Conservation (phyloP, 1,140 invertebrate genomes). For the Drosophila elegans region DNA sequence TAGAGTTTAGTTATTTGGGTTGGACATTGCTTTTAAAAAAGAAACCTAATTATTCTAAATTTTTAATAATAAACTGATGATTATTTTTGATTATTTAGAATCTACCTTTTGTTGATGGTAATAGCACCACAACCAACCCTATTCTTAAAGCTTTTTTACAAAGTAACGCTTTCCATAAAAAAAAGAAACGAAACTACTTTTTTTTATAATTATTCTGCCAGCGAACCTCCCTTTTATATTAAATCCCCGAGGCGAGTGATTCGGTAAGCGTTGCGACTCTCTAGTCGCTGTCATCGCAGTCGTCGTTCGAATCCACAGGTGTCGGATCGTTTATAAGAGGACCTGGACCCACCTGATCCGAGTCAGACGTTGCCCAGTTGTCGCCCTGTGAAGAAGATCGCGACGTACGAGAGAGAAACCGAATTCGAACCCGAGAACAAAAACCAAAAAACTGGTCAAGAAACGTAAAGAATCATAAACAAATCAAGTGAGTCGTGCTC, state of each 20-base stretch:
- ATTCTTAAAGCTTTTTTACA: not conserved
- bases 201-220: conserved; percentile 32
- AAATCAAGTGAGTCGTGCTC: conserved; percentile 56
- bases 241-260: conserved; percentile 11
- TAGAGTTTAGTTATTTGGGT: too few species aligned
- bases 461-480: conserved; percentile 32
- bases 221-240: conserved; percentile 12
- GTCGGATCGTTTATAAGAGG: conserved; percentile 68
- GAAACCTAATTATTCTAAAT: too few species aligned
- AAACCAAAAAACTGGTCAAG: conserved; percentile 21
- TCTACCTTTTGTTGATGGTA: too few species aligned
- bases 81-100: too few species aligned
- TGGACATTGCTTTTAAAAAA: not conserved
- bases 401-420: conserved; percentile 9
- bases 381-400: conserved; percentile 60
- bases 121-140: too few species aligned
- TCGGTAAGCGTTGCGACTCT: conserved; percentile 1
- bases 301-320: conserved; percentile 6
- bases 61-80: too few species aligned
- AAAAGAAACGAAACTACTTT: conserved; percentile 6
- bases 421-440: not conserved
- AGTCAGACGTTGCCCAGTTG: conserved; percentile 61
- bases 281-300: not conserved
- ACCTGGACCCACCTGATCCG: conserved; percentile 53
- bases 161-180: not conserved